phyloP scores from a whole-genome alignment of 2,888 invertebrate species.

The Plagodis dolabraria region DNA sequence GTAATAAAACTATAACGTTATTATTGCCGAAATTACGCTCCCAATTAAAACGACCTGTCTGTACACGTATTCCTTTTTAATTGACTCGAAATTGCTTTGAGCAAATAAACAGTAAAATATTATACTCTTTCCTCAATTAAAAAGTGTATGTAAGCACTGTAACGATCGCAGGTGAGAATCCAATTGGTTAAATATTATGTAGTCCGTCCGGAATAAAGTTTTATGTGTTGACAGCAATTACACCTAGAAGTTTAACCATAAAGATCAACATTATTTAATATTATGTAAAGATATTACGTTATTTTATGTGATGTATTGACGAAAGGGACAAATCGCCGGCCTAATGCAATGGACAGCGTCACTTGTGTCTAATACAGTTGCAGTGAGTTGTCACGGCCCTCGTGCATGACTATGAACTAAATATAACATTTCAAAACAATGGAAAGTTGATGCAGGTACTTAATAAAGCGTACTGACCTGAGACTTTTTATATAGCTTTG shows the following conservation, averaged over 20 bases:
- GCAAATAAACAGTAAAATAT: slow-evolving; percentile 42
- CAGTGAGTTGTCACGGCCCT: too few relatives aligned
- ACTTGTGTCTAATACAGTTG: too few relatives aligned
- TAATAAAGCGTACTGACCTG: too few relatives aligned
- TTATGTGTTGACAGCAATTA: slow-evolving; percentile 28
- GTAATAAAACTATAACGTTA: slow-evolving; percentile 46
- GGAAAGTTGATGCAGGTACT: too few relatives aligned
- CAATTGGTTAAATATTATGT: slow-evolving; percentile 35
- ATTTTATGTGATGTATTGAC: background rate
- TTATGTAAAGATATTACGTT: background rate
- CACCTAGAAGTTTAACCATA: slow-evolving; percentile 23
- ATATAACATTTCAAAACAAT: too few relatives aligned
- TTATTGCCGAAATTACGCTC: slow-evolving; percentile 41
- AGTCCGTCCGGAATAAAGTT: slow-evolving; percentile 24
- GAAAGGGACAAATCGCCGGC: too few relatives aligned
- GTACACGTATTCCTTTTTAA: slow-evolving; percentile 34
- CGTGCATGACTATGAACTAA: too few relatives aligned
- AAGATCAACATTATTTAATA: slow-evolving; percentile 20
- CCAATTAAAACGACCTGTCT: slow-evolving; percentile 40
- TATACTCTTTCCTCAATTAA: slow-evolving; percentile 39
- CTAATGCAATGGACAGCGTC: too few relatives aligned
- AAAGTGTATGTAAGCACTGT: slow-evolving; percentile 33
- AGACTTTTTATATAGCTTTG: too few relatives aligned
- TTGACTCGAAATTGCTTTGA: slow-evolving; percentile 37
- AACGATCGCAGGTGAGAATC: slow-evolving; percentile 38